Evolutionary conservation across 2,888 invertebrate genomes (phyloP).

Genomic region (Chrysotoxum bicinctum): DNA sequence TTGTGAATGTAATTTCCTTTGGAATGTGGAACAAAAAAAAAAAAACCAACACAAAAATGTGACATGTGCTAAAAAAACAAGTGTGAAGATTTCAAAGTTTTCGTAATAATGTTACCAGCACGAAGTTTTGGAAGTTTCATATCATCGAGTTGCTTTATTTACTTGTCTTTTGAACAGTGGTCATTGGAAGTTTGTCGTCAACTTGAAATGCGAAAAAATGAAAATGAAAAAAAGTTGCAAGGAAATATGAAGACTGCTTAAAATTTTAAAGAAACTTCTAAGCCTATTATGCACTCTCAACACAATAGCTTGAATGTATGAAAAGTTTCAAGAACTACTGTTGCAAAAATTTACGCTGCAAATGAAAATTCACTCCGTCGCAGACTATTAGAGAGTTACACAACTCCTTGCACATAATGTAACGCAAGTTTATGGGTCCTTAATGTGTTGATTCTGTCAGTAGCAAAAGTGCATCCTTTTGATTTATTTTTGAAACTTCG

Average conservation of each 20-base stretch:
- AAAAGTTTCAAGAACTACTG: neutral
- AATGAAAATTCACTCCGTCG: slow-evolving; percentile 34
- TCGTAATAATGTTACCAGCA: slow-evolving; percentile 53
- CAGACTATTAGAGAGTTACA: slow-evolving; percentile 36
- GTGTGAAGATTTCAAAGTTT: slow-evolving; percentile 62
- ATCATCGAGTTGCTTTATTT: slow-evolving; percentile 32
- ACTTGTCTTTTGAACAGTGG: slow-evolving; percentile 40
- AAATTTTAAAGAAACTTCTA: slow-evolving; percentile 2
- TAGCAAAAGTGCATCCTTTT: slow-evolving; percentile 69
- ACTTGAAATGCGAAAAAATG: neutral
- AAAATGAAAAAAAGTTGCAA: neutral
- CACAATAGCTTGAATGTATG: neutral
- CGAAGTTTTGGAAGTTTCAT: slow-evolving; percentile 27
- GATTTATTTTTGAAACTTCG: slow-evolving; percentile 69
- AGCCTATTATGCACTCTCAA: neutral
- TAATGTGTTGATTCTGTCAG: slow-evolving; percentile 73
- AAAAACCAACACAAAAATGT: slow-evolving; percentile 33
- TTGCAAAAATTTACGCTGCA: neutral
- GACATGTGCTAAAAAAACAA: slow-evolving; percentile 36
- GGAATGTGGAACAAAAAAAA: slow-evolving; percentile 47
- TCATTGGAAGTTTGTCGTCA: slow-evolving; percentile 7
- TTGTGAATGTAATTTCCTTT: slow-evolving; percentile 70
- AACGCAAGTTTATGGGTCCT: slow-evolving; percentile 71
- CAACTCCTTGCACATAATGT: slow-evolving; percentile 67
- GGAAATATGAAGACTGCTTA: neutral